These are phyloP conservation scores for Hepsetus odoe DNA, from an alignment of 2,113 vertebrate genomes.

Conservation along the genomic window DNA sequence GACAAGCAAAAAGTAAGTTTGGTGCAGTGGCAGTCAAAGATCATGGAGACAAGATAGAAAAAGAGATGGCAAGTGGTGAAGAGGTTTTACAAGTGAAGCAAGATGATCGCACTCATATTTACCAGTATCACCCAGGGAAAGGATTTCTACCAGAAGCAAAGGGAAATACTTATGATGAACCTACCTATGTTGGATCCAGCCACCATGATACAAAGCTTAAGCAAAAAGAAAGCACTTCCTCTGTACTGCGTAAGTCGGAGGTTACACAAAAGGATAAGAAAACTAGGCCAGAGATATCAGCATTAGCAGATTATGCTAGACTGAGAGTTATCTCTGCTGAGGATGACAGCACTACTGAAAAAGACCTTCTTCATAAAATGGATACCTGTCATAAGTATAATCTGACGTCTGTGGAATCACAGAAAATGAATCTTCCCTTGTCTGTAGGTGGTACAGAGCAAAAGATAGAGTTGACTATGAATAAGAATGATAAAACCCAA, in stretches of 20 bases:
- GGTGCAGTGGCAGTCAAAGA: constrained; percentile 39
- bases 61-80: constrained; percentile 44
- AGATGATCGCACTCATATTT: constrained; percentile 15
- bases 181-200: background rate
- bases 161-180: background rate
- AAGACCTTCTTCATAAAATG: constrained; percentile 41
- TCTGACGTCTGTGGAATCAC: constrained; percentile 3
- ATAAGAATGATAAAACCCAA: constrained; percentile 1
- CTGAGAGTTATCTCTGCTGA: constrained; percentile 52
- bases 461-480: constrained; percentile 22
- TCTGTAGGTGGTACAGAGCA: background rate
- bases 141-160: constrained; percentile 19
- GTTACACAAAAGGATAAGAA: constrained; percentile 32
- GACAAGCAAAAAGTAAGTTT: constrained; percentile 15
- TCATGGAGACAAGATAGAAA: constrained; percentile 46
- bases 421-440: constrained; percentile 19
- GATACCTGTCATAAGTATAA: constrained; percentile 38
- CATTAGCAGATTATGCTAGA: constrained; percentile 55
- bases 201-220: constrained; percentile 5
- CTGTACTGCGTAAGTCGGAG: constrained; percentile 28
- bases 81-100: constrained; percentile 6
- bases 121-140: constrained; percentile 30
- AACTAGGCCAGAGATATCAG: constrained; percentile 55
- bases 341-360: constrained; percentile 32
- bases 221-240: constrained; percentile 30